These are phyloP conservation scores for Hylaeus anthracinus DNA, from an alignment of 1,140 invertebrate species.

Conservation along the genomic window DNA sequence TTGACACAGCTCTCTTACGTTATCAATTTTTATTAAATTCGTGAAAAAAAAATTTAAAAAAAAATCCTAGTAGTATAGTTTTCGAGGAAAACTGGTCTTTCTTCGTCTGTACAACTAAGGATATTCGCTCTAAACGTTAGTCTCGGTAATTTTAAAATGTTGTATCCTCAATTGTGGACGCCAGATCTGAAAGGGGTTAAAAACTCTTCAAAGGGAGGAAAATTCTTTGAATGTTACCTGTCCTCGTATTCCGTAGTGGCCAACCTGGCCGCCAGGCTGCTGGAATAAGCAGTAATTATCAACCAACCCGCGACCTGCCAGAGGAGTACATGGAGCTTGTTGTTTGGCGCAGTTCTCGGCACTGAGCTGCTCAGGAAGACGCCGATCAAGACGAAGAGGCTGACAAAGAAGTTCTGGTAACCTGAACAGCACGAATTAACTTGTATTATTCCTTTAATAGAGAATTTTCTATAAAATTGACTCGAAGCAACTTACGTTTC, in stretches of 20 bases:
- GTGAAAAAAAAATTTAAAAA: too few relatives aligned
- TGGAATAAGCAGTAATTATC: slow-evolving; percentile 72
- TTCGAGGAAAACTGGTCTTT: too few relatives aligned
- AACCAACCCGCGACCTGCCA: slow-evolving; percentile 72
- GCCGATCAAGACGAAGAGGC: slow-evolving; percentile 68
- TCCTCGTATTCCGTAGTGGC: slow-evolving; percentile 69
- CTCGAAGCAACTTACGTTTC: slow-evolving; percentile 57
- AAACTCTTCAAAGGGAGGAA: too few relatives aligned
- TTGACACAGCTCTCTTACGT: neutral
- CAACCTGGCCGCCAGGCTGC: slow-evolving; percentile 73
- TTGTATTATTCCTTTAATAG: too few relatives aligned
- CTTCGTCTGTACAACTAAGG: too few relatives aligned
- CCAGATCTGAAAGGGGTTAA: too few relatives aligned
- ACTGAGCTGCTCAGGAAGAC: slow-evolving; percentile 68
- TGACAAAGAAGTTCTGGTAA: slow-evolving; percentile 65
- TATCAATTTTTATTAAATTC: too few relatives aligned
- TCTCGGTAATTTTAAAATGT: too few relatives aligned
- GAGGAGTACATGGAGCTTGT: slow-evolving; percentile 68
- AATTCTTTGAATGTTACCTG: slow-evolving; percentile 58
- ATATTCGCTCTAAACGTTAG: too few relatives aligned
- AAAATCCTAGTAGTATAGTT: too few relatives aligned
- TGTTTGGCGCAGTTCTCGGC: slow-evolving; percentile 49
- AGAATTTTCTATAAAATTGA: too few relatives aligned
- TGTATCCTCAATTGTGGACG: too few relatives aligned
- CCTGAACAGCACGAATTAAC: slow-evolving; percentile 46